phyloP scores from a whole-genome alignment of 2,113 vertebrate species.

The Piprites chloris region DNA sequence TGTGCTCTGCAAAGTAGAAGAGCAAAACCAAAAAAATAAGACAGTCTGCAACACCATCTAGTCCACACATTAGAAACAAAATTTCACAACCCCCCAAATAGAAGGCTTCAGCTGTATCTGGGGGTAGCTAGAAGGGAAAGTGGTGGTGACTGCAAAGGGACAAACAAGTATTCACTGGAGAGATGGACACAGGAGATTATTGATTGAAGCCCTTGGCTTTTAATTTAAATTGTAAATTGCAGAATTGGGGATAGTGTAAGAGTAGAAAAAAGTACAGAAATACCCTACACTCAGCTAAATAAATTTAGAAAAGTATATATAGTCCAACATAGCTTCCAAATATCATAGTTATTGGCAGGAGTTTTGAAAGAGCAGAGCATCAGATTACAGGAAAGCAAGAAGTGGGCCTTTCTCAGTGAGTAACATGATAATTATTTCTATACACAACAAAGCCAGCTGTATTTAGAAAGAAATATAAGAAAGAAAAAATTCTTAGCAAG shows the following conservation, averaged over 20 bases:
- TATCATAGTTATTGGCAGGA: neutral
- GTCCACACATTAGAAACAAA: neutral
- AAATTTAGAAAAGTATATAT: neutral
- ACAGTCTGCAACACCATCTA: neutral
- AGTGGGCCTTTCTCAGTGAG: accelerated
- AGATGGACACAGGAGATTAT: neutral
- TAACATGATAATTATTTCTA: neutral
- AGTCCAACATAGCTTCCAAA: neutral
- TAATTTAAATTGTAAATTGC: neutral
- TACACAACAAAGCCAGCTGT: neutral
- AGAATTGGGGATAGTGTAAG: neutral
- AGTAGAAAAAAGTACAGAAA: neutral
- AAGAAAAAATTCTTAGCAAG: neutral
- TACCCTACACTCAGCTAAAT: neutral
- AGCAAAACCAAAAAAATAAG: neutral
- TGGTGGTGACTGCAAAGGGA: neutral
- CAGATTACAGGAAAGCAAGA: neutral
- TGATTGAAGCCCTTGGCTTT: neutral
- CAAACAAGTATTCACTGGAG: neutral
- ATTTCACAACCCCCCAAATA: accelerated
- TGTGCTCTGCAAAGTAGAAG: neutral
- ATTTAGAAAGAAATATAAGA: neutral
- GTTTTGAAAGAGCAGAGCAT: neutral
- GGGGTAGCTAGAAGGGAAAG: neutral
- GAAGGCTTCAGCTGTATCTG: neutral